Evolutionary conservation across 1,140 invertebrate species (phyloP).

Genomic region (Ridgeia piscesae): DNA sequence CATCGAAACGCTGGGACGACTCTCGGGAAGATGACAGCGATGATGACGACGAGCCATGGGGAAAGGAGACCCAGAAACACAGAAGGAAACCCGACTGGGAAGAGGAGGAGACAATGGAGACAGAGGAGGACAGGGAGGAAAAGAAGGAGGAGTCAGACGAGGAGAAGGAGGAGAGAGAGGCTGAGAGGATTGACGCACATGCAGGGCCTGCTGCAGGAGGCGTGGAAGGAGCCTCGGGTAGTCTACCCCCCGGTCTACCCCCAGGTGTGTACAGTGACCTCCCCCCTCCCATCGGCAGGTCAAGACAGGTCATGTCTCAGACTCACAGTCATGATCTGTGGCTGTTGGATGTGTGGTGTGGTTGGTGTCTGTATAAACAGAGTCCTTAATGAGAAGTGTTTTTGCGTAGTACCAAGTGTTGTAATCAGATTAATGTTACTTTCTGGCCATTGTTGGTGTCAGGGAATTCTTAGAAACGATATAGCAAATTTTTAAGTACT

Average conservation of each 20-base stretch:
- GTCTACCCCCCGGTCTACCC: neutral
- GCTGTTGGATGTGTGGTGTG: too few species aligned
- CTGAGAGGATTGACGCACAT: neutral
- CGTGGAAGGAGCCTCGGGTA: conserved; percentile 39
- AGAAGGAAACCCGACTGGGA: conserved; percentile 15
- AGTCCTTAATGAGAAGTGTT: too few species aligned
- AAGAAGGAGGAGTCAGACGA: conserved; percentile 44
- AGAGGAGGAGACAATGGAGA: conserved; percentile 70
- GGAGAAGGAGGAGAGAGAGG: conserved; percentile 34
- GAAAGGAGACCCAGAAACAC: conserved; percentile 34
- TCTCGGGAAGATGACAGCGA: conserved; percentile 7
- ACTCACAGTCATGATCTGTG: too few species aligned
- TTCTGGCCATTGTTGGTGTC: too few species aligned
- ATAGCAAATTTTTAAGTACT: too few species aligned
- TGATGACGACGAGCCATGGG: conserved; percentile 31
- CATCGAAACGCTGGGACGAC: neutral
- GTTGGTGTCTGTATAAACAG: too few species aligned
- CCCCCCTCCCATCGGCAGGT: too few species aligned
- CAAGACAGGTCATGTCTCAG: neutral
- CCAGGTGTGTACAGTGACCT: conserved; percentile 8
- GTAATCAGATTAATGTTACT: too few species aligned
- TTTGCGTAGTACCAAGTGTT: too few species aligned
- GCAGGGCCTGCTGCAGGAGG: conserved; percentile 7
- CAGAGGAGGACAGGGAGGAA: conserved; percentile 50
- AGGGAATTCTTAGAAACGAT: too few species aligned